These are phyloP conservation scores for Brachyptera putata DNA, from an alignment of 2,888 invertebrate species.

Conservation along the genomic window DNA sequence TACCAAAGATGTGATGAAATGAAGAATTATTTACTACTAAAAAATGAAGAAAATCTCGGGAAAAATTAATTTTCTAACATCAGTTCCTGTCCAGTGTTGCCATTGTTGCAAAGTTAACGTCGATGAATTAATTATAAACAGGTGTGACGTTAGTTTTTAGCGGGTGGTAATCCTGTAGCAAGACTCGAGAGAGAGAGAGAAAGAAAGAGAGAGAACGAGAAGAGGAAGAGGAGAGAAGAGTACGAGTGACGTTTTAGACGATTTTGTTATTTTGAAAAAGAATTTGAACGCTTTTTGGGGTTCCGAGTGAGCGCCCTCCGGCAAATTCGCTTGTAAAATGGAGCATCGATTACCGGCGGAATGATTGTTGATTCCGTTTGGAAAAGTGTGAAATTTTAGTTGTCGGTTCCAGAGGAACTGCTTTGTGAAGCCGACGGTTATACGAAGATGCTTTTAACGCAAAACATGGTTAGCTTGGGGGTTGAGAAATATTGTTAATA, in stretches of 20 bases:
- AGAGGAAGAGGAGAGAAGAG: too few relatives aligned
- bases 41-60: conserved; percentile 4
- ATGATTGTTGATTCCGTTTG: background rate
- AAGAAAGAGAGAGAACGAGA: too few relatives aligned
- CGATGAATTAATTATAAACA: background rate
- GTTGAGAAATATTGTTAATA: background rate
- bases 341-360: conserved; percentile 23
- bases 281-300: background rate
- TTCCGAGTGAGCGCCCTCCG: background rate
- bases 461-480: conserved; percentile 3
- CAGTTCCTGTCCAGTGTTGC: background rate
- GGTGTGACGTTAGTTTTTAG: conserved; percentile 1
- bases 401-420: conserved; percentile 5
- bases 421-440: conserved; percentile 11
- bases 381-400: conserved; percentile 7
- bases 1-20: conserved; percentile 34
- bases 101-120: background rate
- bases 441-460: conserved; percentile 3
- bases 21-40: conserved; percentile 21
- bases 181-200: background rate
- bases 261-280: background rate
- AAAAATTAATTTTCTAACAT: conserved; percentile 1
- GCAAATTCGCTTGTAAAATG: conserved; percentile 29
- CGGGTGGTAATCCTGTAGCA: background rate
- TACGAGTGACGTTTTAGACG: background rate